Percentiles rank a stretch among this genome's conserved stretches.
These are phyloP conservation scores for Cerastis rubricosa DNA, from an alignment of 2,888 invertebrate genomes.

Conservation along the genomic window DNA sequence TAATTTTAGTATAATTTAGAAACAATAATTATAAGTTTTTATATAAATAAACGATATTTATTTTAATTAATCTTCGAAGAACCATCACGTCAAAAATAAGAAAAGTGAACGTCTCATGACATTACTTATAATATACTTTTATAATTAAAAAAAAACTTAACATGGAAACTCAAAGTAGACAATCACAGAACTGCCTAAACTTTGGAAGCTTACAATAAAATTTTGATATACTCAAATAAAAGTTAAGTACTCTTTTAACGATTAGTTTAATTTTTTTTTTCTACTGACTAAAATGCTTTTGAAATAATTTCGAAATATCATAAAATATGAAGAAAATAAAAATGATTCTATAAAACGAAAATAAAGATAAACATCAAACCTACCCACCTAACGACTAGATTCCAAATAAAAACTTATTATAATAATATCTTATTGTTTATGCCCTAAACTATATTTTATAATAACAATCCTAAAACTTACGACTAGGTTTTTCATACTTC, in stretches of 20 bases:
- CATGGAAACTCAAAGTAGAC: not conserved
- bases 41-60: too few relatives aligned
- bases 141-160: not conserved
- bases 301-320: not conserved
- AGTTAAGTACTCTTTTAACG: not conserved
- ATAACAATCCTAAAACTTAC: not conserved
- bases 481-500: not conserved
- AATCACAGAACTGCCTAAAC: not conserved
- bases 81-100: not conserved
- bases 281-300: not conserved
- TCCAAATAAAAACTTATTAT: not conserved
- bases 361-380: not conserved
- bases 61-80: not conserved
- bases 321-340: not conserved
- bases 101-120: not conserved
- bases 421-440: not conserved
- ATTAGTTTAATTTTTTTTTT: not conserved
- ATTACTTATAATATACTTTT: not conserved
- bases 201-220: not conserved
- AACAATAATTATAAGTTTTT: slow-evolving; percentile 1
- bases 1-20: not conserved
- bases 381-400: too few relatives aligned
- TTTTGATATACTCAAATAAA: not conserved
- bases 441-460: not conserved
- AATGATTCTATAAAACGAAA: not conserved